Percentiles rank a stretch among this genome's conserved stretches.
phyloP scores from a whole-genome alignment of 2,113 vertebrate genomes.

The Entelurus aequoreus region DNA sequence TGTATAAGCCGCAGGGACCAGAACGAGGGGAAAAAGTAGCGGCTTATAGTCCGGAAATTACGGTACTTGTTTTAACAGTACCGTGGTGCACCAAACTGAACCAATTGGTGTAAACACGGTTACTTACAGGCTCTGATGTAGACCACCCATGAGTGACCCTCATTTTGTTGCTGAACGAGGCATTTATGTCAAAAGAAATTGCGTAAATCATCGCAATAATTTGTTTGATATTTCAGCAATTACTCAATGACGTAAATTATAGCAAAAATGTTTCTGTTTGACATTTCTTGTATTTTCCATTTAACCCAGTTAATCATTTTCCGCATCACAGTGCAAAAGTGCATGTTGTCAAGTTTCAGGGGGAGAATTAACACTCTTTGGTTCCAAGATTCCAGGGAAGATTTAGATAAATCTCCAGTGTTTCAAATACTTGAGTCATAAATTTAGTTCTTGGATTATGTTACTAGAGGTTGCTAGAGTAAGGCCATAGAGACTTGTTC shows the following conservation, averaged over 20 bases:
- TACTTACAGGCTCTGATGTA: not conserved
- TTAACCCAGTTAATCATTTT: slow-evolving; percentile 13
- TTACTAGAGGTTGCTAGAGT: slow-evolving; percentile 31
- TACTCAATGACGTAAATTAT: not conserved
- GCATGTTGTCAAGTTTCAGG: slow-evolving; percentile 31
- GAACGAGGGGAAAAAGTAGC: too few relatives aligned
- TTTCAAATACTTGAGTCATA: slow-evolving; percentile 22
- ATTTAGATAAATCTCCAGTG: slow-evolving; percentile 20
- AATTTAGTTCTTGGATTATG: slow-evolving; percentile 12
- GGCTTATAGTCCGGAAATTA: too few relatives aligned
- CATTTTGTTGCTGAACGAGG: slow-evolving; percentile 6
- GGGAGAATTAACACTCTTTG: slow-evolving; percentile 9
- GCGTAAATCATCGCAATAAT: slow-evolving; percentile 26
- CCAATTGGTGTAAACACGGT: not conserved
- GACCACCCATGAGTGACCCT: too few relatives aligned
- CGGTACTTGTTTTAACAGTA: not conserved
- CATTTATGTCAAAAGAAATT: slow-evolving; percentile 27
- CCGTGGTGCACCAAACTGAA: not conserved
- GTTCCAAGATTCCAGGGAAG: slow-evolving; percentile 1
- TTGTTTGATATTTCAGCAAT: not conserved
- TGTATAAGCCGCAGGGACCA: too few relatives aligned
- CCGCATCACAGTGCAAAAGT: slow-evolving; percentile 27
- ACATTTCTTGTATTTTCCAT: slow-evolving; percentile 20
- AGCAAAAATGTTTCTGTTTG: slow-evolving; percentile 20
- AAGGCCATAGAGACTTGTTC: slow-evolving; percentile 28